Evolutionary conservation across 2,888 invertebrate genomes (phyloP), one percentile per base, ranked within the genome.

Genomic region (Yponomeuta sedellus): DNA sequence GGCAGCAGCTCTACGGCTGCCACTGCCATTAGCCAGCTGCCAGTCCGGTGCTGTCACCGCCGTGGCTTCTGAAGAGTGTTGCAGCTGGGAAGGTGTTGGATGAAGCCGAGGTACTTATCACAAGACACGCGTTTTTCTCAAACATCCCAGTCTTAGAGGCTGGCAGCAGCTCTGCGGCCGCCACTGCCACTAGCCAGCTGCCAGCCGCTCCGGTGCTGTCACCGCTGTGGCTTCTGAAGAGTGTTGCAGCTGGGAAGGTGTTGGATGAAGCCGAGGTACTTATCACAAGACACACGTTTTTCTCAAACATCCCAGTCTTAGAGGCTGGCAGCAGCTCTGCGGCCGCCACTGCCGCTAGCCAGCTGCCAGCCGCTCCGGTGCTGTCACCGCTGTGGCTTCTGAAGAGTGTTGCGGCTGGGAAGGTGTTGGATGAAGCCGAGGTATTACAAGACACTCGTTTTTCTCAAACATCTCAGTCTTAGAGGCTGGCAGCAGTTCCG

Each of bases 171-270:
- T 3, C 44, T 10, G 44, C 44, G 44, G 44, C 44, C 12, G 44
- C 44, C 11, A 5, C 10, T 2, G 44, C 44, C 11, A 44, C 3
- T 12, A 44, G 44, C 10, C 44, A 44, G 44, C 44, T 44, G 12
- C 44, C 3, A 10, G 44, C 44, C 44, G 44, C 44, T 2, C 69
- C 74, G 67, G 93, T 92, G 70, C 93, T 93, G 8, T 83, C 88
- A 1, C 61, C 4, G 81, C 85, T 11, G 71, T 59, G 39, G 59
- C 16, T 64, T 25, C 25, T 58, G 25, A n/a, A 28, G 10, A 56
- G 64, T 28, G 57, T 64, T 3, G 16, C 2, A 2, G 56, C 19
- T 8, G 57, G 56, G 56, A 44, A 44, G 44, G 44, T 12, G 44
- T 12, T 44, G 11, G 12, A 44, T 44, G 44, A 44, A 8, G 44